Conservation (phyloP, 2,797 vertebrate species). For the Micromesistius poutassou region DNA sequence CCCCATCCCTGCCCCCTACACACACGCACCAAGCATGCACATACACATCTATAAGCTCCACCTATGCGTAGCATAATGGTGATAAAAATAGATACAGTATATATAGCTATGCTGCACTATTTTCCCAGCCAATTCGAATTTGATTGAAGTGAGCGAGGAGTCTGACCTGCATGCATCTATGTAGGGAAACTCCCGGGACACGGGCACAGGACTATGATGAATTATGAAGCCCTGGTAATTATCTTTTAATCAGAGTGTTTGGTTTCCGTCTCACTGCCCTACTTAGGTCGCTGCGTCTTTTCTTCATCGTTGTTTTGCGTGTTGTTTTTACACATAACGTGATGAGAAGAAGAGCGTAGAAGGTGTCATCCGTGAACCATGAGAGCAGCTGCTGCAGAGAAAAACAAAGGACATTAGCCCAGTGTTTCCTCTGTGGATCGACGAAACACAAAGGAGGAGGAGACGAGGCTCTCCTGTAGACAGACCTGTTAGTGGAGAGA, state of each 20-base stretch:
- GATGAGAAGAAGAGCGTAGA: slow-evolving; percentile 15
- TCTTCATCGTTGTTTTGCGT: background rate
- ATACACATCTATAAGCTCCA: slow-evolving; percentile 14
- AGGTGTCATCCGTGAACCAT: background rate
- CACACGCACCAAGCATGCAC: background rate
- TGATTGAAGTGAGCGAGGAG: slow-evolving; percentile 20
- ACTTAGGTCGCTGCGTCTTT: slow-evolving; percentile 20
- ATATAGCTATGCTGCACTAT: background rate
- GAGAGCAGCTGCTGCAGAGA: slow-evolving; percentile 32
- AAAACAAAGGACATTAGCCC: slow-evolving; percentile 14
- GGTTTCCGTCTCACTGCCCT: slow-evolving; percentile 40
- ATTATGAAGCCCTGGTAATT: slow-evolving; percentile 52
- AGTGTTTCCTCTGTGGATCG: slow-evolving; percentile 18
- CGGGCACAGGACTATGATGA: slow-evolving; percentile 50
- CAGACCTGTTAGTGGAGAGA: slow-evolving; percentile 7
- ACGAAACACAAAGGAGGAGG: slow-evolving; percentile 30
- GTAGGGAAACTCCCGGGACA: slow-evolving; percentile 26
- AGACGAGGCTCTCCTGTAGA: background rate
- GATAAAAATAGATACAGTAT: slow-evolving; percentile 18
- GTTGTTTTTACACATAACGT: slow-evolving; percentile 5
- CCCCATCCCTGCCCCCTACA: background rate
- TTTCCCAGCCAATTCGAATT: slow-evolving; percentile 9
- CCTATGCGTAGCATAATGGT: slow-evolving; percentile 27
- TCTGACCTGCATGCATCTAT: slow-evolving; percentile 9
- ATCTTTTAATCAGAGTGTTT: slow-evolving; percentile 56